phyloP scores from a whole-genome alignment of 2,113 vertebrate species.

The Callipepla squamata region DNA sequence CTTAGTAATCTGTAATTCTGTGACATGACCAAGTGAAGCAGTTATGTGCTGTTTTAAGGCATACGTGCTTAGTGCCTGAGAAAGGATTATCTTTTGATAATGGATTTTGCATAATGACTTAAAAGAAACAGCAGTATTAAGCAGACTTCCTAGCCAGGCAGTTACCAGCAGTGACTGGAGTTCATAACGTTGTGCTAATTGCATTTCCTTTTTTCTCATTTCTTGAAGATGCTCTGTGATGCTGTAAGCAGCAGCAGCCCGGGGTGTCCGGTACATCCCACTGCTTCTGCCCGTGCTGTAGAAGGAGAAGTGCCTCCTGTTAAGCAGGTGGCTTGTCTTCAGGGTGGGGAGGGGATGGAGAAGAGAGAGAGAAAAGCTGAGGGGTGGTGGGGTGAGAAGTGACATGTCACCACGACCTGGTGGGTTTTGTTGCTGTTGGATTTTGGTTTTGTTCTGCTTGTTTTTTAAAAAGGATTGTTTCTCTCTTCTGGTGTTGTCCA shows the following conservation, averaged over 20 bases:
- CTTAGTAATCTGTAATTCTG: background rate
- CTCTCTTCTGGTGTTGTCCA: fast-evolving
- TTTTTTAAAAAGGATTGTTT: background rate
- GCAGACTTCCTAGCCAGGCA: background rate
- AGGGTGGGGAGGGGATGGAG: background rate
- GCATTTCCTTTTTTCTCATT: background rate
- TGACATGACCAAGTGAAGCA: background rate
- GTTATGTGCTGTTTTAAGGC: background rate
- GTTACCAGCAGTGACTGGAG: background rate
- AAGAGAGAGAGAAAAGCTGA: background rate
- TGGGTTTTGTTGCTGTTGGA: background rate
- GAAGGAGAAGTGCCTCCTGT: background rate
- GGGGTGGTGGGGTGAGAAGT: background rate
- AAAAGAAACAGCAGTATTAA: background rate
- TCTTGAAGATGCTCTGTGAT: background rate
- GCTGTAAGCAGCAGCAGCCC: background rate
- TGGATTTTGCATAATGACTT: background rate
- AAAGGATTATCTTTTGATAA: background rate
- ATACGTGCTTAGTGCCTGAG: background rate
- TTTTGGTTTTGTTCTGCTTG: background rate
- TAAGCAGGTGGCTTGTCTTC: background rate
- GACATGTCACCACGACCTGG: background rate
- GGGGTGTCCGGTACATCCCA: background rate
- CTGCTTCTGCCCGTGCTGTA: background rate
- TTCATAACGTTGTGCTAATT: background rate